Base-by-base conservation (phyloP, 2,797 vertebrate genomes). In the Rhodeus uyekii region DNA sequence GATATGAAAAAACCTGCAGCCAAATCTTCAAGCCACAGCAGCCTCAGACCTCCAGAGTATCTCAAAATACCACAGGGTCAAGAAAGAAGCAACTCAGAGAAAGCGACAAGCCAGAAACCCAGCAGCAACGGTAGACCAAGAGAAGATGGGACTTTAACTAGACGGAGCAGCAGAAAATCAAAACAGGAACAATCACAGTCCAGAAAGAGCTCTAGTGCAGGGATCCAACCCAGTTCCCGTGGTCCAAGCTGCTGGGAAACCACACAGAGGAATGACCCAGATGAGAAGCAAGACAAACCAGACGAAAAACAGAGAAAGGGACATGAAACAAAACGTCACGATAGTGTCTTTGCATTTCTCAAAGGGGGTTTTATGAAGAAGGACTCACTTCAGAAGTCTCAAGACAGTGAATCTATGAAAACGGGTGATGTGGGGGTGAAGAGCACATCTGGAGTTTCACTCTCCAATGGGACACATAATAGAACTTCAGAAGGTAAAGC, bases 291-390 rank as follows among this genome's bases (percentile, higher is more conserved):
- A 76, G 83, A 91, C 60, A 80, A 64, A 0, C 81, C 88, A 2
- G 86, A 87, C 13, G 50, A 27, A 0, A 93, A 89, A 68, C 63
- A 82, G 44, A 92, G 73, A 84, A 92, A 88, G 71, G 85, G 72
- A 0, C 94, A 93, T 3, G 84, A 85, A 3, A 81, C 90, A 48
- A 93, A 90, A 64, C 84, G 76, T 71, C 88, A 92, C 0, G 96
- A 96, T 2, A 92, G 95, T 22, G 91, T 95, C 7, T 85, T 95
- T 67, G 92, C 94, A 14, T 93, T 96, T 78, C 87, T 96, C 13
- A 96, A 91, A 89, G 91, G 93, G 0, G 89, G 91, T 83, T 95
- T 97, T 84, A 71, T 94, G 60, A 95, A 92, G 90, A 96, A 94
- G 85, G 96, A 96, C 16, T 92, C 88, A 44, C 90, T 79, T 18